A percentile compares a stretch with the other conserved stretches of the same genome.
These are phyloP conservation scores for Eretmochelys imbricata DNA, from an alignment of 2,113 vertebrate genomes.

Conservation along the genomic window DNA sequence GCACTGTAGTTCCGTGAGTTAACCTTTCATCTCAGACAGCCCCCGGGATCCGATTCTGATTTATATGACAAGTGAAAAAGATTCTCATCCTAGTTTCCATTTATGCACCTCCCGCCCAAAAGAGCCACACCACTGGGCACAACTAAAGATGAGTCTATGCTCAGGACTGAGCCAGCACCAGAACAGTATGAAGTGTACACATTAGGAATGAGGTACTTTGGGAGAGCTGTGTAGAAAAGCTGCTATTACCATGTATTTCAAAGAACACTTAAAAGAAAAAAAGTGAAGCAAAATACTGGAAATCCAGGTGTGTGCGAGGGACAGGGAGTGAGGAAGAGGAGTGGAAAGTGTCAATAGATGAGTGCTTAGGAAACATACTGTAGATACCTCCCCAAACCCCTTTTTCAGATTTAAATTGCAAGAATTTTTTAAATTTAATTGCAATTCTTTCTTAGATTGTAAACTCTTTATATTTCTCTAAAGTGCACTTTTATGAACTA, in stretches of 20 bases:
- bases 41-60: neutral
- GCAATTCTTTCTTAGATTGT: slow-evolving; percentile 1
- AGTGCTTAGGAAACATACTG: neutral
- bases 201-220: neutral
- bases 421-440: slow-evolving; percentile 37
- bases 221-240: neutral
- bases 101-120: neutral
- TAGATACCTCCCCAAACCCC: accelerated
- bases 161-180: neutral
- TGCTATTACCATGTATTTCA: neutral
- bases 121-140: neutral
- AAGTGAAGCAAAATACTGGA: neutral
- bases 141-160: neutral
- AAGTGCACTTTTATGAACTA: neutral
- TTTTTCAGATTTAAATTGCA: slow-evolving; percentile 15
- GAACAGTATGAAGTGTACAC: neutral
- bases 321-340: neutral
- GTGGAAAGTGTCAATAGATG: neutral
- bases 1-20: neutral
- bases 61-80: too few species aligned
- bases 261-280: neutral
- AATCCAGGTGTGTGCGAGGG: neutral
- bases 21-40: neutral
- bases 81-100: neutral
- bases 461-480: neutral